Evolutionary conservation across 2,888 invertebrate genomes (phyloP), one percentile per base, ranked within the genome.

Genomic region (Sesamia inferens): DNA sequence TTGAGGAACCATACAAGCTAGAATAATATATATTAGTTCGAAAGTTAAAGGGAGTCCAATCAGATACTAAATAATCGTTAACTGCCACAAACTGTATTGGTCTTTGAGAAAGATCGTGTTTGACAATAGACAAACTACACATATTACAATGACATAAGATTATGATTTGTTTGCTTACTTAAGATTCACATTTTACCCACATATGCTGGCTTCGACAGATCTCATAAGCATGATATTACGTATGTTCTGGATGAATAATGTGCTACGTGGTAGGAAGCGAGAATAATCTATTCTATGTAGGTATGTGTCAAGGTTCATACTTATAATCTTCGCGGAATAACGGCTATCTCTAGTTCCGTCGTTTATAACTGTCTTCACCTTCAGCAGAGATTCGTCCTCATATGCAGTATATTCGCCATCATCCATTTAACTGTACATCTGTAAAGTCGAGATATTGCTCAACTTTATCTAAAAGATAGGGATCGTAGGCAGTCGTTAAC

Each of bases 161-260:
- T 63, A 79, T 54, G 75, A 74, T 75, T 58, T 68, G 54, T 62
- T 66, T 42, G 22, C 62, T 68, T 78, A 62, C 65, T 68, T 59
- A 54, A 78, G 61, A 74, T 79, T 82, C 31, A 65, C 69, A 78
- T 74, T 77, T 78, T 61, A 55, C 63, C 67, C 47, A 78, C 47
- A 80, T 79, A 55, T 76, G 54, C 77, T 24, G 54, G 57, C 68
- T 58, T 39, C 59, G 59, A 67, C 79, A 47, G 51, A 82, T 67
- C 79, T 74, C 67, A 82, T 82, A 69, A 78, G 67, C 75, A 24
- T 54, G 57, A 74, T 79, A 75, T 83, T 75, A 65, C 71, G 62
- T 59, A 68, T 73, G 68, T 65, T 68, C 78, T 64, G 79, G 64
- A 82, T 82, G 82, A 79, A 82, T 79, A 68, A 82, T 79, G 65